Evolutionary conservation across 37 sponge, comb jelly and placozoan species (phyloP).

Genomic region (Chondrilla cf. caribensis): DNA sequence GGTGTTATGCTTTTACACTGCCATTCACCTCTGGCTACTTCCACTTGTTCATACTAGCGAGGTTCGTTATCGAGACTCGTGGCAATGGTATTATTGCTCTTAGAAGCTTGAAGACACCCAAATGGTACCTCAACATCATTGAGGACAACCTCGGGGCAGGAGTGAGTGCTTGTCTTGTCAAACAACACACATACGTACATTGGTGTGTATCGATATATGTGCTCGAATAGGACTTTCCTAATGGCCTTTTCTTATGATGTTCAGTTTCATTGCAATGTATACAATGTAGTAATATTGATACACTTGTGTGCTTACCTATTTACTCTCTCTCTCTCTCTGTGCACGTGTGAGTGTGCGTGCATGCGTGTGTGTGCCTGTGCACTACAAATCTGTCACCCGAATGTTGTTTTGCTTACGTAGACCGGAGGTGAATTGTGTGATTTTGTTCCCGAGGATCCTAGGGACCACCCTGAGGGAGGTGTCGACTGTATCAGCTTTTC

Average conservation of each 20-base stretch:
- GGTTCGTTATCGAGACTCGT: neutral
- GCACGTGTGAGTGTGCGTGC: too few species aligned
- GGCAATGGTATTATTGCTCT: neutral
- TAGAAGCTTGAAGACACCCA: neutral
- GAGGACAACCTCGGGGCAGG: neutral
- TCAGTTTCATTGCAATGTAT: too few species aligned
- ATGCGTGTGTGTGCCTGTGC: too few species aligned
- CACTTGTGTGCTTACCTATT: neutral
- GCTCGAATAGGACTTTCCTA: too few species aligned
- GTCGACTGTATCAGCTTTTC: neutral
- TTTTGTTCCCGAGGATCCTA: neutral
- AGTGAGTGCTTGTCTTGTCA: neutral
- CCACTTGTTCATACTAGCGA: neutral
- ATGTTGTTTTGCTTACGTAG: too few species aligned
- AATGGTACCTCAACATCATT: neutral
- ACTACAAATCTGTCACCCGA: too few species aligned
- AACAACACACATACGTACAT: too few species aligned
- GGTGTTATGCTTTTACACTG: too few species aligned
- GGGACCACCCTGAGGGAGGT: neutral
- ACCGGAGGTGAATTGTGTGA: neutral
- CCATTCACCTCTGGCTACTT: too few species aligned
- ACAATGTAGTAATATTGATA: neutral
- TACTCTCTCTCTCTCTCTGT: too few species aligned
- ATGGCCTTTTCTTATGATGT: too few species aligned
- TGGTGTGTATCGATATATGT: too few species aligned